These are phyloP conservation scores for Calidris pugnax DNA, from an alignment of 2,113 vertebrate genomes.

Conservation along the genomic window DNA sequence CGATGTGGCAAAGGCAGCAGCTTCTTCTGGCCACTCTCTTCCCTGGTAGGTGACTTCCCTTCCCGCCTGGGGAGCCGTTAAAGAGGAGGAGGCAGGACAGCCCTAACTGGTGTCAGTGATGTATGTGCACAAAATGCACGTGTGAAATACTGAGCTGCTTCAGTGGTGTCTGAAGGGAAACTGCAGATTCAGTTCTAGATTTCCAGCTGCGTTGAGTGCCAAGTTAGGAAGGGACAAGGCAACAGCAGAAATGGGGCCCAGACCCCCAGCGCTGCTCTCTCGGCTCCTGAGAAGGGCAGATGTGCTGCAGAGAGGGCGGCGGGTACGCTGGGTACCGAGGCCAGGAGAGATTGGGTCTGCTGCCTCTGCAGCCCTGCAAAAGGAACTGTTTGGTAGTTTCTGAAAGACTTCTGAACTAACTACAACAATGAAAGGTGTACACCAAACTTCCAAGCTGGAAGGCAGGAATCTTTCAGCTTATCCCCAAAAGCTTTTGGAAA, in stretches of 20 bases:
- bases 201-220: rapidly evolving
- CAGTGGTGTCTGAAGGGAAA: neutral
- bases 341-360: neutral
- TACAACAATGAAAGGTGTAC: neutral
- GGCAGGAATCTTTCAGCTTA: neutral
- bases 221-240: neutral
- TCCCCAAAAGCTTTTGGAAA: neutral
- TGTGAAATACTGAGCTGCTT: neutral
- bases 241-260: neutral
- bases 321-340: rapidly evolving
- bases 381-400: neutral
- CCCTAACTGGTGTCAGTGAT: neutral
- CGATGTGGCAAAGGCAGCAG: neutral
- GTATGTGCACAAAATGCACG: rapidly evolving
- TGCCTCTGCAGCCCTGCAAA: neutral
- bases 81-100: neutral
- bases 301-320: neutral
- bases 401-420: neutral
- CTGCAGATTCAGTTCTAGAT: neutral
- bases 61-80: neutral
- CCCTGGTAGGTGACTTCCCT: neutral
- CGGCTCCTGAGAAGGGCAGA: neutral
- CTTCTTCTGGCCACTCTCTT: neutral
- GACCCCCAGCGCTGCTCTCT: neutral
- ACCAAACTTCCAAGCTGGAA: neutral